Evolutionary conservation across 2,888 invertebrate species (phyloP).

Genomic region (Leucozona laternaria): DNA sequence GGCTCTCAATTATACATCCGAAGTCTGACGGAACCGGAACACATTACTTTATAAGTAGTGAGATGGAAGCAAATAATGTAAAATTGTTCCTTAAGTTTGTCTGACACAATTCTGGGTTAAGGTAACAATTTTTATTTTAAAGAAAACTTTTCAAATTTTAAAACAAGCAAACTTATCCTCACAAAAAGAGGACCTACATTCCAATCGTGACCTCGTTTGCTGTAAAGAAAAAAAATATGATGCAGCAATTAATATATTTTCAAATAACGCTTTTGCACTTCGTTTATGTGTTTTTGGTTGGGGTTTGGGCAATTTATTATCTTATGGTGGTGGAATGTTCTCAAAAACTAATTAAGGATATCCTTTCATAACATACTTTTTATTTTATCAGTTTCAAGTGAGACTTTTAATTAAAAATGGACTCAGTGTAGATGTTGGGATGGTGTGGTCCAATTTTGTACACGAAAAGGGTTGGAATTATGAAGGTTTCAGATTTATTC

Average conservation of each 20-base stretch:
- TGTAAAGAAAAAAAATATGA: not conserved
- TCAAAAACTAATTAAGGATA: conserved; percentile 37
- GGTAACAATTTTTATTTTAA: conserved; percentile 6
- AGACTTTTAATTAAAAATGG: conserved; percentile 3
- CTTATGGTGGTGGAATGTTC: not conserved
- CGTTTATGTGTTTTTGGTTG: not conserved
- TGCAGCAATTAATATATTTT: conserved; percentile 31
- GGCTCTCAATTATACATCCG: not conserved
- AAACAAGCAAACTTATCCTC: conserved; percentile 2
- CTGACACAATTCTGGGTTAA: conserved; percentile 16
- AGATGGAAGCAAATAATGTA: conserved; percentile 3
- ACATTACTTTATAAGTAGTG: conserved; percentile 9
- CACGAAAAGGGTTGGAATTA: not conserved
- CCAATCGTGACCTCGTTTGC: conserved; percentile 22
- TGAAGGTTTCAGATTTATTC: not conserved
- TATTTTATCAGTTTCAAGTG: conserved; percentile 13
- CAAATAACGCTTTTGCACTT: not conserved
- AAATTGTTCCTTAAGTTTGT: not conserved
- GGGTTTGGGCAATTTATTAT: conserved; percentile 9
- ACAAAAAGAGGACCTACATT: not conserved
- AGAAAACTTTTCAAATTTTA: not conserved
- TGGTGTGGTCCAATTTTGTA: not conserved
- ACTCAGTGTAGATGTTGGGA: not conserved
- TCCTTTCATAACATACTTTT: conserved; percentile 6
- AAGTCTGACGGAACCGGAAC: not conserved